phyloP scores from a whole-genome alignment of 2,888 invertebrate genomes.

The Ptychoptera contaminata region DNA sequence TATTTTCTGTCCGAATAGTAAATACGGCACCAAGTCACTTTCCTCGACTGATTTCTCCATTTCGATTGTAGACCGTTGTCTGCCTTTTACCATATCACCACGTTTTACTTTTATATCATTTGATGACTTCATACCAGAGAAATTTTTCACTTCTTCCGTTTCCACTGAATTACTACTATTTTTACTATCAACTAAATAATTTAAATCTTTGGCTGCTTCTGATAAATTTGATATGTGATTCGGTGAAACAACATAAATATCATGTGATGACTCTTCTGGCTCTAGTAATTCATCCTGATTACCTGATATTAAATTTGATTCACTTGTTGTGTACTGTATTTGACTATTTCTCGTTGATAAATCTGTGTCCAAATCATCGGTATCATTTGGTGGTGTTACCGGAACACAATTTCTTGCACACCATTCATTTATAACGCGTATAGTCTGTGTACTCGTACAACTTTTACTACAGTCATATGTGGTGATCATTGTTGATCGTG shows the following conservation, averaged over 20 bases:
- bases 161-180: conserved; percentile 1
- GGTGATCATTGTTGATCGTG: conserved; percentile 20
- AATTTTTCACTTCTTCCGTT: conserved; percentile 2
- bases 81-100: no score
- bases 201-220: neutral
- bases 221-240: neutral
- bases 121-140: no score
- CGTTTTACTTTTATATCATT: no score
- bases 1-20: conserved; percentile 53
- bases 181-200: conserved; percentile 18
- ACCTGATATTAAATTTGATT: no score
- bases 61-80: no score
- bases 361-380: no score
- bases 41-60: conserved; percentile 14
- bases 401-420: no score
- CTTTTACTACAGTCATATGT: conserved; percentile 15
- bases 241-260: conserved; percentile 21
- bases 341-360: neutral
- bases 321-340: neutral
- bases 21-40: conserved; percentile 48
- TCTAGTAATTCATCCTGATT: conserved; percentile 24
- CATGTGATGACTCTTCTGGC: conserved; percentile 31
- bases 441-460: conserved; percentile 30
- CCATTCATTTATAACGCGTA: conserved; percentile 12
- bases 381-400: no score